Evolutionary conservation across 2,113 vertebrate species (phyloP).

Genomic region (Danionella cerebrum): DNA sequence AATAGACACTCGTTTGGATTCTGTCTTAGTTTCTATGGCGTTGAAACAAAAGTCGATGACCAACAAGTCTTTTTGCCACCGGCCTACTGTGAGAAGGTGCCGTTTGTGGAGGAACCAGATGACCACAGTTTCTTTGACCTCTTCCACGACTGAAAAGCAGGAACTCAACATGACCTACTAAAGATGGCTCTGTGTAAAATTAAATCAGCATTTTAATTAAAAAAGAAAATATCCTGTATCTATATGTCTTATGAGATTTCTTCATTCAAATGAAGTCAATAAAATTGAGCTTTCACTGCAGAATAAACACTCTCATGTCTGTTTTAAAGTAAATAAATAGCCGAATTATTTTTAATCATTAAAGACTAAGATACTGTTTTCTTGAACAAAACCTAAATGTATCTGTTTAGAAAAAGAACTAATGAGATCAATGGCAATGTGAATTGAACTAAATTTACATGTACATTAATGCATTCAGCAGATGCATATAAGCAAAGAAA

Average conservation of each 20-base stretch:
- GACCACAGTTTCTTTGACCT: constrained; percentile 39
- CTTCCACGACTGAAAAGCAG: constrained; percentile 38
- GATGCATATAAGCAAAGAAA: too few species aligned
- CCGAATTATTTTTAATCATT: too few species aligned
- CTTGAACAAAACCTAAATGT: too few species aligned
- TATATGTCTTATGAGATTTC: constrained; percentile 17
- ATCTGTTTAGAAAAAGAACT: too few species aligned
- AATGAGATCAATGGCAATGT: too few species aligned
- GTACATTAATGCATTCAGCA: too few species aligned
- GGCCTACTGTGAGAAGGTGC: constrained; percentile 20
- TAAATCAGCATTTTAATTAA: constrained; percentile 6
- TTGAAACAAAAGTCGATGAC: constrained; percentile 31
- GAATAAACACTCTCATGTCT: neutral
- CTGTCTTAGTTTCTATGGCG: constrained; percentile 25
- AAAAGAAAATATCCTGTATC: constrained; percentile 13
- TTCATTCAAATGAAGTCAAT: constrained; percentile 32
- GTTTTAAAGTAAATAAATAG: neutral
- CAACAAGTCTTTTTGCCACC: constrained; percentile 25
- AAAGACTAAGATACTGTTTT: too few species aligned
- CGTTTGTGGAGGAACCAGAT: constrained; percentile 17
- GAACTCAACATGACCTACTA: neutral
- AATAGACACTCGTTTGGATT: too few species aligned
- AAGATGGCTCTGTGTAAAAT: neutral
- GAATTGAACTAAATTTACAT: too few species aligned
- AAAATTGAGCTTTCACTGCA: constrained; percentile 27